Evolutionary conservation across 2,113 vertebrate species (phyloP).

Genomic region (Alaudala cheleensis): DNA sequence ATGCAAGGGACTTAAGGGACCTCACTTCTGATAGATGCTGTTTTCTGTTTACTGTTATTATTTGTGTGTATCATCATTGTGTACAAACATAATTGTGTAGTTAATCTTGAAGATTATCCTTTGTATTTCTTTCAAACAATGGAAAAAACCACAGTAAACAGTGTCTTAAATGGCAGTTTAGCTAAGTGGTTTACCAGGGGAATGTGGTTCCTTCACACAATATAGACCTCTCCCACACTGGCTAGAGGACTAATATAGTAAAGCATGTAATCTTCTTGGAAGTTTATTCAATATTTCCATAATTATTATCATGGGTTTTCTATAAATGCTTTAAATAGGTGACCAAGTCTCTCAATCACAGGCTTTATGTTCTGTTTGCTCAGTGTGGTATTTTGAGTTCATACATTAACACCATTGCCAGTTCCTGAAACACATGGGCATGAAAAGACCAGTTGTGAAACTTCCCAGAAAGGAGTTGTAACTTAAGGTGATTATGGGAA

Average conservation of each 20-base stretch:
- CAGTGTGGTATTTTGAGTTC: conserved; percentile 1
- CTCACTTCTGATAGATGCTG: not conserved
- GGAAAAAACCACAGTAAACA: not conserved
- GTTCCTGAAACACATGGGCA: not conserved
- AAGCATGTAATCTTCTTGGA: not conserved
- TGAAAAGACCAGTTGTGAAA: not conserved
- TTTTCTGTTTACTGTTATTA: not conserved
- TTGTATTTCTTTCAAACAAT: not conserved
- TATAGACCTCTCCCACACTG: not conserved
- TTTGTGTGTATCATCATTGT: not conserved
- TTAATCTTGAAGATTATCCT: not conserved
- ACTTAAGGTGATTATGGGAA: not conserved
- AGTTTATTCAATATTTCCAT: conserved; percentile 28
- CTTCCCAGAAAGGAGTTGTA: not conserved
- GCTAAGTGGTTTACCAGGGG: conserved; percentile 31
- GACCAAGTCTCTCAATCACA: conserved; percentile 29
- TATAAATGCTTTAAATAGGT: conserved; percentile 39
- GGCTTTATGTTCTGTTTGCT: not conserved
- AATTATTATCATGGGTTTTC: conserved; percentile 29
- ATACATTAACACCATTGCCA: not conserved
- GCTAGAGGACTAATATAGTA: not conserved
- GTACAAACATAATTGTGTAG: not conserved
- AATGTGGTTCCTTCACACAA: not conserved
- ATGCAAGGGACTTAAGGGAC: not conserved
- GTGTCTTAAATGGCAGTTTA: not conserved